phyloP scores from a whole-genome alignment of 2,797 vertebrate species.

The Podargus strigoides region DNA sequence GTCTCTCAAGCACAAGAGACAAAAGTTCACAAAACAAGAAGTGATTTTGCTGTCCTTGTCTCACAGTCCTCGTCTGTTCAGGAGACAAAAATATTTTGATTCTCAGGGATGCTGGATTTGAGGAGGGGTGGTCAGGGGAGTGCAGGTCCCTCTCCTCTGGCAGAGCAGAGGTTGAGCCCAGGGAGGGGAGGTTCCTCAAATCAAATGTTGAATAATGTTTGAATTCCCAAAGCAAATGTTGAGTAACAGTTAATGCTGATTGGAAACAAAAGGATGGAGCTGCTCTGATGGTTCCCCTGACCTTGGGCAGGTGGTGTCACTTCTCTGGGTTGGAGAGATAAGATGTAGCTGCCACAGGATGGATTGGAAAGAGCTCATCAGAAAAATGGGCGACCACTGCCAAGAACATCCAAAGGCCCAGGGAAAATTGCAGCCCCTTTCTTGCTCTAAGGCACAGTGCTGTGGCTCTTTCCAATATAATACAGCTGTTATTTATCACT shows the following conservation, averaged over 20 bases:
- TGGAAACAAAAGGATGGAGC: not conserved
- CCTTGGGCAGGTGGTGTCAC: not conserved
- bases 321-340: not conserved
- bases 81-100: conserved; percentile 23
- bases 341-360: accelerated
- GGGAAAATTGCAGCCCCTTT: not conserved
- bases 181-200: not conserved
- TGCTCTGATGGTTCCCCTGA: not conserved
- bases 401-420: not conserved
- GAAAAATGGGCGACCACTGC: accelerated
- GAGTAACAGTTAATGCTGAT: not conserved
- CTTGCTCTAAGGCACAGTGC: not conserved
- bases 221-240: not conserved
- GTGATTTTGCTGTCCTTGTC: conserved; percentile 55
- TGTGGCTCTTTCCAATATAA: not conserved
- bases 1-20: conserved; percentile 68
- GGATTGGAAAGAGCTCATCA: not conserved
- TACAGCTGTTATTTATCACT: not conserved
- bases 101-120: not conserved
- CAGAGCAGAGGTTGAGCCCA: not conserved
- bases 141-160: not conserved
- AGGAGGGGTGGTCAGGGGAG: not conserved
- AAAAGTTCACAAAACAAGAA: conserved; percentile 63
- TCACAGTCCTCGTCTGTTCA: conserved; percentile 2
- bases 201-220: not conserved